Percentiles rank a stretch among this genome's conserved stretches.
These are phyloP conservation scores for Sardina pilchardus DNA, from an alignment of 2,113 vertebrate genomes.

Conservation along the genomic window DNA sequence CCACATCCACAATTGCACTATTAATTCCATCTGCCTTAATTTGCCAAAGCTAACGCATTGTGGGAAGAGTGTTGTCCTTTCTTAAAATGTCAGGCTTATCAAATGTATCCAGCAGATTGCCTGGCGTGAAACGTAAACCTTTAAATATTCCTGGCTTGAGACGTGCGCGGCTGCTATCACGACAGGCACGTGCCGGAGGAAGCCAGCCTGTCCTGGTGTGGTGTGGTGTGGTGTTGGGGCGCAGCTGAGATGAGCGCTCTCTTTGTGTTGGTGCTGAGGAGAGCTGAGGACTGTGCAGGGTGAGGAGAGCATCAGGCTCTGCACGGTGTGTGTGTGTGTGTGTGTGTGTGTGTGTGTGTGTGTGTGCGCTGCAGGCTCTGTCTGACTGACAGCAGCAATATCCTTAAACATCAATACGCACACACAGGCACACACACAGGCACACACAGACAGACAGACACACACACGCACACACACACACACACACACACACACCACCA, in stretches of 20 bases:
- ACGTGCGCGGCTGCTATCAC: neutral
- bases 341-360: conserved; percentile 30
- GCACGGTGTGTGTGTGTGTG: neutral
- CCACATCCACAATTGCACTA: neutral
- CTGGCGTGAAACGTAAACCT: neutral
- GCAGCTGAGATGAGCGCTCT: neutral
- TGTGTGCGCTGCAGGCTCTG: conserved; percentile 11
- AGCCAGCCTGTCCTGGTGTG: neutral
- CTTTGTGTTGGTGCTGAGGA: neutral
- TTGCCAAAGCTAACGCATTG: neutral
- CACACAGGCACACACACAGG: neutral
- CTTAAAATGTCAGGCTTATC: neutral
- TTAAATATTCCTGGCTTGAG: neutral
- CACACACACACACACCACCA: neutral
- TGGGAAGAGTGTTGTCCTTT: neutral
- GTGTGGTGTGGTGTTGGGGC: neutral
- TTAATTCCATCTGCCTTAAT: neutral
- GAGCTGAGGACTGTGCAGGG: neutral
- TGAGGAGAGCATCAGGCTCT: neutral
- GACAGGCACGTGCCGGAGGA: neutral
- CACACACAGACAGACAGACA: neutral
- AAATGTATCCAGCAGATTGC: neutral
- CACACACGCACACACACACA: neutral
- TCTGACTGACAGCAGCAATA: conserved; percentile 12
- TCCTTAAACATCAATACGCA: neutral